Conservation (phyloP, 2,113 vertebrate species). For the Ictalurus furcatus region DNA sequence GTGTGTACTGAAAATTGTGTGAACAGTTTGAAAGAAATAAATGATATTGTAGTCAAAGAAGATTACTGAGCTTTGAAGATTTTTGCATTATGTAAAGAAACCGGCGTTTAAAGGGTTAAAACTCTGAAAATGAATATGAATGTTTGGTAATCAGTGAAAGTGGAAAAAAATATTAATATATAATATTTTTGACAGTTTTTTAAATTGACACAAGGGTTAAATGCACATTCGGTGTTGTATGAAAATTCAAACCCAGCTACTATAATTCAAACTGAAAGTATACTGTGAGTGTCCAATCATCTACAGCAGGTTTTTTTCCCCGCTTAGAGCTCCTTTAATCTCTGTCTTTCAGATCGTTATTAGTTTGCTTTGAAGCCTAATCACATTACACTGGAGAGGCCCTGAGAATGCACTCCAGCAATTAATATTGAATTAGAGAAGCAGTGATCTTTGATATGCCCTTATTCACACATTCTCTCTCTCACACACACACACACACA, state of each 20-base stretch:
- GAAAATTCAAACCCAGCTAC: no score
- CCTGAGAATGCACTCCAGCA: conserved; percentile 37
- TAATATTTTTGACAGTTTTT: no score
- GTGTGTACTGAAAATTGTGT: no score
- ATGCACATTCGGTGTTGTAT: neutral
- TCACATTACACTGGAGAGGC: conserved; percentile 43
- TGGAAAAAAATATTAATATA: no score
- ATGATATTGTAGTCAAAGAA: no score
- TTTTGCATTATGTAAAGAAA: no score
- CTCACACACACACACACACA: neutral
- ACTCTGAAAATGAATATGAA: no score
- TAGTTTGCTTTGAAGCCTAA: conserved; percentile 49
- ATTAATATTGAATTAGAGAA: conserved; percentile 41
- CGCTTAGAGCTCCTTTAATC: conserved; percentile 31
- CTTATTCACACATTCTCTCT: neutral
- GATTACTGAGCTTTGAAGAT: no score
- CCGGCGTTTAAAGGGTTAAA: no score
- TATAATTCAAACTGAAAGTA: neutral
- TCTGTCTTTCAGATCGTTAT: conserved; percentile 45
- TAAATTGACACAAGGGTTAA: no score
- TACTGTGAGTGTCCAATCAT: neutral
- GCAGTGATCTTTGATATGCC: conserved; percentile 31
- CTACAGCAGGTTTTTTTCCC: neutral
- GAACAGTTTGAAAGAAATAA: no score
- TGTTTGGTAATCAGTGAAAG: no score